Evolutionary conservation across 1,140 invertebrate genomes (phyloP).

Genomic region (Aphelenchoides fujianensis): DNA sequence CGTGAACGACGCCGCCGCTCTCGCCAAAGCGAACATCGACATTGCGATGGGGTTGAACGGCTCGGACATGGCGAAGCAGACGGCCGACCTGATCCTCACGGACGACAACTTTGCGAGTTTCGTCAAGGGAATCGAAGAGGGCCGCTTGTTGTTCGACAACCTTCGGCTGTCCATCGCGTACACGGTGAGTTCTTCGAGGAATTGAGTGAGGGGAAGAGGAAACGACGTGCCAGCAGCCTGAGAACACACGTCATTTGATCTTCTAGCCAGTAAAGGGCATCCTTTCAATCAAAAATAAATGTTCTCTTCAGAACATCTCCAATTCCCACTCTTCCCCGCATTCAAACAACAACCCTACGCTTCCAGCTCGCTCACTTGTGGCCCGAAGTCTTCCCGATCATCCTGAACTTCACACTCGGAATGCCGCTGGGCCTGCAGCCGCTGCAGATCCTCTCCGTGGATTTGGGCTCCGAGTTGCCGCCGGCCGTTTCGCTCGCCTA

Average conservation of each 20-base stretch:
- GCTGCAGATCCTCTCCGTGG: constrained; percentile 49
- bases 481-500: constrained; percentile 65
- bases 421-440: constrained; percentile 66
- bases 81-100: constrained; percentile 71
- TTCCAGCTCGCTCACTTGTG: constrained; percentile 30
- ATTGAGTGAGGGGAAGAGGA: too few relatives aligned
- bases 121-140: constrained; percentile 69
- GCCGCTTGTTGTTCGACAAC: constrained; percentile 51
- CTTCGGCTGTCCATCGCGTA: constrained; percentile 56
- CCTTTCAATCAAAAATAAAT: too few relatives aligned
- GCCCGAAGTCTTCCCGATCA: constrained; percentile 66
- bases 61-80: constrained; percentile 39
- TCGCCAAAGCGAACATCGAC: constrained; percentile 51
- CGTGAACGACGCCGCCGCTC: constrained; percentile 60
- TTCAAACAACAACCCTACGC: too few relatives aligned
- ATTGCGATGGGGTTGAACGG: constrained; percentile 58
- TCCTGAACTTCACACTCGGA: constrained; percentile 65
- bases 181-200: too few relatives aligned
- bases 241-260: too few relatives aligned
- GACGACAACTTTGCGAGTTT: constrained; percentile 74
- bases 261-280: too few relatives aligned
- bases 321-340: too few relatives aligned
- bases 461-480: constrained; percentile 56
- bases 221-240: too few relatives aligned
- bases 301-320: too few relatives aligned